Conservation (phyloP, 2,888 invertebrate species). For the Meliscaeva auricollis region DNA sequence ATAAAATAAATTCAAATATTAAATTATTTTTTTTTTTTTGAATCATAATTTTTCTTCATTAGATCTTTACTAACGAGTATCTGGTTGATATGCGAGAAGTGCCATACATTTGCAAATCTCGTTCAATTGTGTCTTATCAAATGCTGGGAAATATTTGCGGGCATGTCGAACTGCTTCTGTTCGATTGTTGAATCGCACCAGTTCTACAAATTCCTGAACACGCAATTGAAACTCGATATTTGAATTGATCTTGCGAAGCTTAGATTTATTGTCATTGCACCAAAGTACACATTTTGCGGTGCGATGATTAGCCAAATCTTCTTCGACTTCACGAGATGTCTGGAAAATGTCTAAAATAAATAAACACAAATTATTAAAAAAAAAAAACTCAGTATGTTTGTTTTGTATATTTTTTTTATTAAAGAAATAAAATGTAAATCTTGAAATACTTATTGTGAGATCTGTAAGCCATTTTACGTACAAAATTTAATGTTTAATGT, state of each 20-base stretch:
- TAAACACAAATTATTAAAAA: background rate
- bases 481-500: too few species aligned
- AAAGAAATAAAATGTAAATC: too few species aligned
- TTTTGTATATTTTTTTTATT: too few species aligned
- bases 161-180: constrained; percentile 98
- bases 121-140: constrained; percentile 93
- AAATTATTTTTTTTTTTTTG: constrained; percentile 43
- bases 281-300: constrained; percentile 95
- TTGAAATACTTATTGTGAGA: too few species aligned
- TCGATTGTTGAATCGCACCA: constrained; percentile 93
- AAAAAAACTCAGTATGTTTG: too few species aligned
- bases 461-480: too few species aligned
- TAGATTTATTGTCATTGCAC: constrained; percentile 98
- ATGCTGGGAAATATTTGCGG: constrained; percentile 94
- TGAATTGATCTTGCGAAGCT: constrained; percentile 96
- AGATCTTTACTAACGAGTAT: constrained; percentile 86
- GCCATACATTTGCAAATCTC: constrained; percentile 98
- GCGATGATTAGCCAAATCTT: constrained; percentile 91
- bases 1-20: constrained; percentile 3
- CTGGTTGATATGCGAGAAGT: constrained; percentile 95
- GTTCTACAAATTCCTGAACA: constrained; percentile 95
- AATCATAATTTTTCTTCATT: background rate
- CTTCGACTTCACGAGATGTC: constrained; percentile 93
- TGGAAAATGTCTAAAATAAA: constrained; percentile 89
- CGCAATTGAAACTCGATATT: constrained; percentile 96